Evolutionary conservation across 2,888 invertebrate genomes (phyloP).

Genomic region (Aporophyla nigra): DNA sequence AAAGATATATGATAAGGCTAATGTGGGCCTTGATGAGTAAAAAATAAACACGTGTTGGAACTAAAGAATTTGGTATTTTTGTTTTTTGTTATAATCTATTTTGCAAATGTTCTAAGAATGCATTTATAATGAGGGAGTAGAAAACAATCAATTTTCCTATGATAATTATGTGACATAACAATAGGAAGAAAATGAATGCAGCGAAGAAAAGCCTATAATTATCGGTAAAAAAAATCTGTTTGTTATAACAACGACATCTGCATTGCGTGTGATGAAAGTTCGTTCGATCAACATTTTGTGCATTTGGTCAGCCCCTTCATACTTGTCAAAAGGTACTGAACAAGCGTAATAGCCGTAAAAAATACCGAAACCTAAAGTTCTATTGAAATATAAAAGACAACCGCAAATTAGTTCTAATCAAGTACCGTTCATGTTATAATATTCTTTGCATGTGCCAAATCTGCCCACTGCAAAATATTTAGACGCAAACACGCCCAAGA

Average conservation of each 20-base stretch:
- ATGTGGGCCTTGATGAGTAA: slow-evolving; percentile 58
- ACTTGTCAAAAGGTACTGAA: slow-evolving; percentile 1
- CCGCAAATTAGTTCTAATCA: not conserved
- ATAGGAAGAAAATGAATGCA: slow-evolving; percentile 49
- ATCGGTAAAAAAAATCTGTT: slow-evolving; percentile 32
- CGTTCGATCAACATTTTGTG: not conserved
- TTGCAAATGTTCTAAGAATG: slow-evolving; percentile 52
- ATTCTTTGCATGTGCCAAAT: not conserved
- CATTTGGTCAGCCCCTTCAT: not conserved
- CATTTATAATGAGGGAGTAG: slow-evolving; percentile 38
- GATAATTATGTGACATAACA: slow-evolving; percentile 48
- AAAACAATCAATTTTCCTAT: slow-evolving; percentile 40
- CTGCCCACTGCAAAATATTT: slow-evolving; percentile 11
- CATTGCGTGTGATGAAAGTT: not conserved
- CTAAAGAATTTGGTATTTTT: slow-evolving; percentile 54
- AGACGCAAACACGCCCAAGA: not conserved
- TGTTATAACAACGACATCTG: slow-evolving; percentile 21
- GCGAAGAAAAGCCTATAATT: slow-evolving; percentile 38
- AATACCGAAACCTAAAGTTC: not conserved
- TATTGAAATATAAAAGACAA: not conserved
- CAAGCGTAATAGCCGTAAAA: not conserved
- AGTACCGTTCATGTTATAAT: not conserved
- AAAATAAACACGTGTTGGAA: slow-evolving; percentile 67
- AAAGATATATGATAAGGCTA: slow-evolving; percentile 75
- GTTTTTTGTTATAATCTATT: slow-evolving; percentile 36